phyloP scores from a whole-genome alignment of 2,797 vertebrate genomes.

The Macropus fuliginosus region DNA sequence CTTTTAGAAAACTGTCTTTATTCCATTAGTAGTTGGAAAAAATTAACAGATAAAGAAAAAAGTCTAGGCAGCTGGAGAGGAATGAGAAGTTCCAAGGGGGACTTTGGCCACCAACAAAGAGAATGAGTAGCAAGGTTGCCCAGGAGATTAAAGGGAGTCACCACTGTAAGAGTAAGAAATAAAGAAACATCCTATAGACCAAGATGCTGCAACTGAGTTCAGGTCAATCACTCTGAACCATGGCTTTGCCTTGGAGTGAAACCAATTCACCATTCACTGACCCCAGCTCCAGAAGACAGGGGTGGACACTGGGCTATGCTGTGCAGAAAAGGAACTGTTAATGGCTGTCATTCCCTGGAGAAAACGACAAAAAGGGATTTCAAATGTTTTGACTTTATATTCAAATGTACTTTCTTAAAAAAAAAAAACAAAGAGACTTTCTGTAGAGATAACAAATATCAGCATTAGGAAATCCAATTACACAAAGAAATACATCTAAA shows the following conservation, averaged over 20 bases:
- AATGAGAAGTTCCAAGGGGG: too few relatives aligned
- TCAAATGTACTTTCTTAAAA: slow-evolving; percentile 87
- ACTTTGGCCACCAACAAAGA: too few relatives aligned
- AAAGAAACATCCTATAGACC: slow-evolving; percentile 59
- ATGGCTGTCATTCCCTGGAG: slow-evolving; percentile 61
- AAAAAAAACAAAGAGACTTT: slow-evolving; percentile 77
- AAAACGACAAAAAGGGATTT: slow-evolving; percentile 85
- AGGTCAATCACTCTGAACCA: slow-evolving; percentile 75
- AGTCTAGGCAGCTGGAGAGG: too few relatives aligned
- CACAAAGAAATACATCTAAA: slow-evolving; percentile 88
- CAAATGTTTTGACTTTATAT: slow-evolving; percentile 83
- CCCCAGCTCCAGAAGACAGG: too few relatives aligned
- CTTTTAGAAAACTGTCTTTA: too few relatives aligned
- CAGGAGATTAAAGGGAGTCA: background rate
- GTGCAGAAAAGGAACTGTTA: background rate
- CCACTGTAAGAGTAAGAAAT: slow-evolving; percentile 51
- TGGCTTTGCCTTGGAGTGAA: background rate
- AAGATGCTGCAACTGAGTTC: slow-evolving; percentile 57
- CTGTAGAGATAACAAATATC: too few relatives aligned
- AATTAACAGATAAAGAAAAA: too few relatives aligned
- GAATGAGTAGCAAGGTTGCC: too few relatives aligned
- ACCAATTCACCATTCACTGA: too few relatives aligned
- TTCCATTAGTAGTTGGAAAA: too few relatives aligned
- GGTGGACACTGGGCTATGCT: background rate
- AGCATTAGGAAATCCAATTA: too few relatives aligned